Percentiles rank a stretch among this genome's conserved stretches.
These are phyloP conservation scores for Ectemnius continuus DNA, from an alignment of 2,888 invertebrate species.

Conservation along the genomic window DNA sequence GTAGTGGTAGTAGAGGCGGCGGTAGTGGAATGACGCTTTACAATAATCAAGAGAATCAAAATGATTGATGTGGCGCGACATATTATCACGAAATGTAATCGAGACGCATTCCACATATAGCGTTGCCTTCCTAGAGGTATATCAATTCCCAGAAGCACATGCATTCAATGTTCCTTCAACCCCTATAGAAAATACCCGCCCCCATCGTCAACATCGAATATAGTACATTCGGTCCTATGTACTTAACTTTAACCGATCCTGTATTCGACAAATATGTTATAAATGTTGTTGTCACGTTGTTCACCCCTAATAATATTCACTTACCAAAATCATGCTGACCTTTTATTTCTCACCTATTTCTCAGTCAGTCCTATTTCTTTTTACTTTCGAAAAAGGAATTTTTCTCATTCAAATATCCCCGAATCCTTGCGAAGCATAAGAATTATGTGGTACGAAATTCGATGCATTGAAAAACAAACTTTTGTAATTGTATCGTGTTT, in stretches of 20 bases:
- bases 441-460: too few species aligned
- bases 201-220: constrained; percentile 34
- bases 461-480: too few species aligned
- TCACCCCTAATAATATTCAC: constrained; percentile 61
- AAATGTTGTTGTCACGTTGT: constrained; percentile 71
- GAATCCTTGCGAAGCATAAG: too few species aligned
- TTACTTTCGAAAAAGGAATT: too few species aligned
- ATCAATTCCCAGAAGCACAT: constrained; percentile 21
- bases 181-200: constrained; percentile 11
- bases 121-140: constrained; percentile 26
- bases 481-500: too few species aligned
- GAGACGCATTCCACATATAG: constrained; percentile 23
- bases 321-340: constrained; percentile 33
- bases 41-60: constrained; percentile 34
- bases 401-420: too few species aligned
- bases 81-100: constrained; percentile 30
- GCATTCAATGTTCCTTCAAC: constrained; percentile 19
- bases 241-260: constrained; percentile 60
- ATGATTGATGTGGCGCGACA: constrained; percentile 30
- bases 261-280: constrained; percentile 63
- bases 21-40: constrained; percentile 10
- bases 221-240: constrained; percentile 61
- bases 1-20: not conserved
- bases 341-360: too few species aligned
- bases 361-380: too few species aligned